Conservation (phyloP, 1,140 invertebrate genomes). For the Megalopta genalis region DNA sequence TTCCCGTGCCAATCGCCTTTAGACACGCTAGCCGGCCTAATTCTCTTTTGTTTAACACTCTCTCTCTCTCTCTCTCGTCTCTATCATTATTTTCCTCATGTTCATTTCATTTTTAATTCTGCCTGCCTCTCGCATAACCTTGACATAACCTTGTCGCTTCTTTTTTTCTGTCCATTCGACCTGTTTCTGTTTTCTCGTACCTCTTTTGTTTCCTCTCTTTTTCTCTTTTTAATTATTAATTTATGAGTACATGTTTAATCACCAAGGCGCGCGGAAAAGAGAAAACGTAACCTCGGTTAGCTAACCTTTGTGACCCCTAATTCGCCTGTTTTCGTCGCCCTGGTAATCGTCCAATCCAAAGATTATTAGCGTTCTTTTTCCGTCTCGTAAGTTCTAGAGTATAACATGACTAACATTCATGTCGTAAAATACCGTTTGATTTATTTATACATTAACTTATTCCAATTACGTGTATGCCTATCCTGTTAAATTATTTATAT, state of each 20-base stretch:
- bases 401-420: slow-evolving; percentile 56
- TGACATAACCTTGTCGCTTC: slow-evolving; percentile 37
- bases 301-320: not conserved
- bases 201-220: not conserved
- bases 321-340: slow-evolving; percentile 20
- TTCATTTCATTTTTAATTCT: slow-evolving; percentile 38
- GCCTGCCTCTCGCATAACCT: slow-evolving; percentile 40
- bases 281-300: slow-evolving; percentile 39
- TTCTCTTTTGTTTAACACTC: slow-evolving; percentile 58
- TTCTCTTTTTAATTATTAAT: slow-evolving; percentile 31
- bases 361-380: slow-evolving; percentile 55
- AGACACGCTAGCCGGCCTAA: slow-evolving; percentile 80
- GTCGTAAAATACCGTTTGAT: slow-evolving; percentile 29
- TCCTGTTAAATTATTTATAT: slow-evolving; percentile 77
- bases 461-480: slow-evolving; percentile 39
- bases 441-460: slow-evolving; percentile 66
- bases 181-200: slow-evolving; percentile 31
- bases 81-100: slow-evolving; percentile 43
- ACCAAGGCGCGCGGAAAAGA: slow-evolving; percentile 31
- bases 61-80: no score
- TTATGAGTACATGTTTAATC: slow-evolving; percentile 26
- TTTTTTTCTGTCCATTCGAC: slow-evolving; percentile 32
- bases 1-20: slow-evolving; percentile 78
- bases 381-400: slow-evolving; percentile 44
- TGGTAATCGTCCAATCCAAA: slow-evolving; percentile 59